Base-by-base conservation (phyloP, 2,888 invertebrate species). In the Acleris laterana region DNA sequence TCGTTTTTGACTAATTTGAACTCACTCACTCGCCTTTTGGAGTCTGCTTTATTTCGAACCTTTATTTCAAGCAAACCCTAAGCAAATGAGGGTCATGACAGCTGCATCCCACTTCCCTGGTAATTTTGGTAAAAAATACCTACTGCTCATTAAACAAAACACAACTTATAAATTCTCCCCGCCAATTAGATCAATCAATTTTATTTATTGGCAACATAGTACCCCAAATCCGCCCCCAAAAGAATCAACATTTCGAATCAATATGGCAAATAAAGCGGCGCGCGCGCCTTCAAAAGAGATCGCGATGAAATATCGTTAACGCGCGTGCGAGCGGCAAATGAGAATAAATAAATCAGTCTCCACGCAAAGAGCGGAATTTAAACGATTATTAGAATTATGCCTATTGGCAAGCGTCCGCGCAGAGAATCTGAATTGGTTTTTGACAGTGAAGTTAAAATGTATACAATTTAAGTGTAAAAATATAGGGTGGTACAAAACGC, bases 271-370 rank as follows among this genome's bases (percentile, higher is more conserved):
- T 59, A 71, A 62, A 66, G 56, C 69, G 79, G 78, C 78, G 75
- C 69, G 74, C 76, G 77, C 69, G 75, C 68, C 78, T 78, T 83
- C 81, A 81, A 80, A 78, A 79, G 78, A 72, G 68, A 74, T 73
- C 62, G 71, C 74, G 79, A 79, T 82, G 83, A 83, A 82, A 79
- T 83, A 85, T 86, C 79, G 78, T 80, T 76, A 72, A 74, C 77
- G 76, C 82, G 81, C 84, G 78, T 80, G 83, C 83, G 76, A 75
- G 70, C 79, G 75, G 77, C 79, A 81, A 83, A 86, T 84, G 79
- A 77, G 76, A 64, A 68, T 70, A 73, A 74, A 85, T 86, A 86
- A 87, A 86, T 87, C 85, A 84, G 73, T 76, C 71, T 66, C 59
- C 25, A 16, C 69, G 5, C 82, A 87, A 76, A 83, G 85, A 85